Conservation (phyloP, 2,113 vertebrate species). For the Galeopterus variegatus region DNA sequence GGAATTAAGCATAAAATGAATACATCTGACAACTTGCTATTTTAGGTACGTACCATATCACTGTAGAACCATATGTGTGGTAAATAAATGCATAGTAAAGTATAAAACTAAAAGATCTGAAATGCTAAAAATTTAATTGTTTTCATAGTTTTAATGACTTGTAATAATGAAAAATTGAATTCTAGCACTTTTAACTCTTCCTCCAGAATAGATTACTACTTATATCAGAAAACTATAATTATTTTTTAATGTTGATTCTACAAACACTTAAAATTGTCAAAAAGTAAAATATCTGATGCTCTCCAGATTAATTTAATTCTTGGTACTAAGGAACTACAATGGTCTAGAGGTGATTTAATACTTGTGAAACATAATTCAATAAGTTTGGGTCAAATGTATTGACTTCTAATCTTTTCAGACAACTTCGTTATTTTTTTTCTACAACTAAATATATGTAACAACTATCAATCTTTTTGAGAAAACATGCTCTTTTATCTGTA, state of each 20-base stretch:
- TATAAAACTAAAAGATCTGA: slow-evolving; percentile 54
- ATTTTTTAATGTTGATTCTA: background rate
- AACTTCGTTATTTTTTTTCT: slow-evolving; percentile 78
- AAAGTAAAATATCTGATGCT: slow-evolving; percentile 63
- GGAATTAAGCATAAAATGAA: slow-evolving; percentile 84
- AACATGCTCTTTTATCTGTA: background rate
- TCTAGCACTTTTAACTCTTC: slow-evolving; percentile 15
- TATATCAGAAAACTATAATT: background rate
- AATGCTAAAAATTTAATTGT: slow-evolving; percentile 45
- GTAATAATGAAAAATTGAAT: background rate
- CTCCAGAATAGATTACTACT: background rate
- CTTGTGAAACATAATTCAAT: slow-evolving; percentile 65
- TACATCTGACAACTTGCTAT: slow-evolving; percentile 84
- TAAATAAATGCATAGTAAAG: slow-evolving; percentile 14
- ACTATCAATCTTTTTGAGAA: background rate
- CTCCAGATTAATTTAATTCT: slow-evolving; percentile 75
- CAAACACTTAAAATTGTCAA: slow-evolving; percentile 56
- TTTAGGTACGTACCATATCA: slow-evolving; percentile 82
- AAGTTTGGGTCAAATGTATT: slow-evolving; percentile 70
- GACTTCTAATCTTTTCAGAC: slow-evolving; percentile 76
- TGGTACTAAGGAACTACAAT: slow-evolving; percentile 47
- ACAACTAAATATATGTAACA: slow-evolving; percentile 65
- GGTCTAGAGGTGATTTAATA: slow-evolving; percentile 73
- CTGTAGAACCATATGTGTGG: slow-evolving; percentile 65
- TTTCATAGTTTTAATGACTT: background rate